These are phyloP conservation scores for Sesamia nonagrioides DNA, from an alignment of 1,140 invertebrate genomes.

Conservation along the genomic window DNA sequence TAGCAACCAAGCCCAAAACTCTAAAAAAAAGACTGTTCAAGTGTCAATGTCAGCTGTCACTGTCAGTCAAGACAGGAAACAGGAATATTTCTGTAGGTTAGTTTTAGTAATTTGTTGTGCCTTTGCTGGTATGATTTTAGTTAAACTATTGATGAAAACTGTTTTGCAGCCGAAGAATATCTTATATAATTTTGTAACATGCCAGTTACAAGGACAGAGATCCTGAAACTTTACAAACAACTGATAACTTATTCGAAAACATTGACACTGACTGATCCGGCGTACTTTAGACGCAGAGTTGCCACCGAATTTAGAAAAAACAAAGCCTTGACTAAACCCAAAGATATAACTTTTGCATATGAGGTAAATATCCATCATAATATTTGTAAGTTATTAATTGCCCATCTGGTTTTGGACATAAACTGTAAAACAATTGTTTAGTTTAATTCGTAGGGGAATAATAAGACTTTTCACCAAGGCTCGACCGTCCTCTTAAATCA, in stretches of 20 bases:
- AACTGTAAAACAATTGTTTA: too few relatives aligned
- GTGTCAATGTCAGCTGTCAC: too few relatives aligned
- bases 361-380: constrained; percentile 75
- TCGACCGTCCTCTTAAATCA: not conserved
- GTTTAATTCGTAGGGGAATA: not conserved
- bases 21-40: too few relatives aligned
- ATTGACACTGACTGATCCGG: constrained; percentile 73
- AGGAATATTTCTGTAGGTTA: too few relatives aligned
- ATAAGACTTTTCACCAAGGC: not conserved
- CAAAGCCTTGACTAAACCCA: constrained; percentile 82
- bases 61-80: too few relatives aligned
- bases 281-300: constrained; percentile 73
- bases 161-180: not conserved
- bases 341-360: constrained; percentile 89
- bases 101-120: not conserved
- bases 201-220: constrained; percentile 64
- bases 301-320: constrained; percentile 89
- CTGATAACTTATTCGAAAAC: constrained; percentile 76
- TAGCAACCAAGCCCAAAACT: too few relatives aligned
- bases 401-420: too few relatives aligned
- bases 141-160: not conserved
- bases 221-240: constrained; percentile 78
- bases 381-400: not conserved
- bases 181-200: constrained; percentile 19
- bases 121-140: not conserved